phyloP scores from a whole-genome alignment of 1,140 invertebrate species.

The Armadillidium nasatum region DNA sequence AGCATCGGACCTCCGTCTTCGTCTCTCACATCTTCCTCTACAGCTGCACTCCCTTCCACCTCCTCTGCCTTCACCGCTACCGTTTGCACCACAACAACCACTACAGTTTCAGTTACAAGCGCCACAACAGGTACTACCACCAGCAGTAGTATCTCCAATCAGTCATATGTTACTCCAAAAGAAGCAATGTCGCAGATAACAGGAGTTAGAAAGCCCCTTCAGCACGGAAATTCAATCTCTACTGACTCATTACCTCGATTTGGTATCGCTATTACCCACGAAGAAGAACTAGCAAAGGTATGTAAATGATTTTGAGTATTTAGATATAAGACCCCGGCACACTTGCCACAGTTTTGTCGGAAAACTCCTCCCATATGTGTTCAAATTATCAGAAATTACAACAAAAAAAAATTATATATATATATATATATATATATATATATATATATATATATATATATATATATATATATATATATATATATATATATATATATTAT shows the following conservation, averaged over 20 bases:
- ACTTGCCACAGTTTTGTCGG: no score
- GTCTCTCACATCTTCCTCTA: conserved; percentile 32
- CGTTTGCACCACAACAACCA: neutral
- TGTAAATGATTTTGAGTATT: conserved; percentile 18
- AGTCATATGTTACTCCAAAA: neutral
- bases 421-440: neutral
- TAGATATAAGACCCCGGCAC: no score
- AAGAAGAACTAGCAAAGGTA: conserved; percentile 80
- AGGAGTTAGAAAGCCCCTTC: conserved; percentile 78
- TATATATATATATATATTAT: no score
- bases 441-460: no score
- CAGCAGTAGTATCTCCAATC: conserved; percentile 46
- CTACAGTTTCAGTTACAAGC: conserved; percentile 32
- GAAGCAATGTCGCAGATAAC: conserved; percentile 77
- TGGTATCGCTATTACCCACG: conserved; percentile 84
- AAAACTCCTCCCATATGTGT: no score
- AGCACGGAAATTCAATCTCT: conserved; percentile 86
- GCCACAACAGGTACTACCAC: conserved; percentile 47
- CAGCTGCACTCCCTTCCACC: conserved; percentile 5
- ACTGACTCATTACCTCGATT: conserved; percentile 80
- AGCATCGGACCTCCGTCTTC: conserved; percentile 31
- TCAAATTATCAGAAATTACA: no score
- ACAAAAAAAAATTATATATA: neutral
- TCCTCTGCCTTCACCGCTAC: conserved; percentile 8
- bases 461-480: no score